Base-by-base conservation (phyloP, 2,888 invertebrate species). In the Syritta pipiens region DNA sequence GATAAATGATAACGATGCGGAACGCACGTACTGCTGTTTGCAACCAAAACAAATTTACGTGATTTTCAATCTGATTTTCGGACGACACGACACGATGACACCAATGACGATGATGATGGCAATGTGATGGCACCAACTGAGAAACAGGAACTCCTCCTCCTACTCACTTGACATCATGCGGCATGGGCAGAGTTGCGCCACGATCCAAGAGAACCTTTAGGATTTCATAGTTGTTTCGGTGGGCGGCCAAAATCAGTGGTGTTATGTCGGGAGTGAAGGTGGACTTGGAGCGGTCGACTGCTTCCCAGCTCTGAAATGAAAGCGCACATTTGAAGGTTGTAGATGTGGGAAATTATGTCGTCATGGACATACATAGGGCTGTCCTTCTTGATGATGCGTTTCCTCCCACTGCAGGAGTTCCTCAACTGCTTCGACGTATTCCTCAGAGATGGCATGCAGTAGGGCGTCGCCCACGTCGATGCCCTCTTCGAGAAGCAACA, bases 391-490 rank as follows among this genome's bases (percentile, higher is more conserved):
- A 84, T 96, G 96, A 84, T 93, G 91, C 3, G 92, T 91, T 86
- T 97, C 97, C 88, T 97, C 96, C 93, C 97, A 96, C 84, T 95
- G 94, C 79, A 99, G 90, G 9, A 99, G 91, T 46, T 97, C 90
- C 89, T 99, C 98, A 3, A 98, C 98, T 0, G 97, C 98, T 89
- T 99, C 98, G 62, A 99, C 98, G 87, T 98, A 99, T 87, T 99
- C 98, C 89, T 99, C 98, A 86, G 96, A 97, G 86, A 99, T 98
- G 57, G 99, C 98, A 87, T 98, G 98, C 26, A 99, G 91, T 42
- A 98, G 90, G 12, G 96, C 94, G 90, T 98, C 98, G 90, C 95
- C 95, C 62, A 97, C 95, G 89, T 94, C 92, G 79, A 98, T 96
- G 55, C 95, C 94, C 84, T 93, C 91, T 9, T 93, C 92, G 44